Evolutionary conservation across 2,113 vertebrate genomes (phyloP), one percentile per base, ranked within the genome.

Genomic region (Anseranas semipalmata): DNA sequence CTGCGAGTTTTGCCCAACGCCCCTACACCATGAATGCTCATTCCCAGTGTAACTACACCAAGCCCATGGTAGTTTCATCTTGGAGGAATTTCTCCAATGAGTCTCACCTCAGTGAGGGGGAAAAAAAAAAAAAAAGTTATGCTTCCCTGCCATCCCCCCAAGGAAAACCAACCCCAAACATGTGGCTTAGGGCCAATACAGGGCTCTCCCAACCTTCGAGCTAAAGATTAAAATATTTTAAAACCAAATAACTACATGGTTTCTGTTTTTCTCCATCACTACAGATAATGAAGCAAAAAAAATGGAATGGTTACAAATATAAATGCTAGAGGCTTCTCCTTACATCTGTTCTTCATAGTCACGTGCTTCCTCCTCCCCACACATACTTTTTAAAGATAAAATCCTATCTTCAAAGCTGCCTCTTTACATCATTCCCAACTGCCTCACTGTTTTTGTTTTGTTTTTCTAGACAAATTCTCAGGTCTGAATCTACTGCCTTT

Each of bases 211-310:
- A 94, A 27, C 41, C 76, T 81, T 81, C 6, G 0, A 95, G 90
- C 72, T 84, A 76, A 85, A 89, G 43, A 86, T 50, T 67, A 84
- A 95, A 92, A 86, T 43, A 56, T 8, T 74, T 83, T 37, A 52
- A 67, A 88, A 84, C 27, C 39, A 94, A 91, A 86, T 53, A 92
- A 65, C 65, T 56, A 18, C 50, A 90, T 74, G 35, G 17, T 80
- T 88, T 96, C 72, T 91, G 32, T 52, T 66, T 93, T 96, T 74
- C 70, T 56, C 19, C 59, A 86, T 84, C 33, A 55, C 67, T 27
- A 71, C 32, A 90, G 22, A 73, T 41, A 77, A 74, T 32, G 48
- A 90, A 84, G 48, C 2, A 59, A 85, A 93, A 63, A 82, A 79
- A 76, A 63, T 30, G 12, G 85, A 88, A 89, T 7, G 12, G 71